phyloP scores from a whole-genome alignment of 1,140 invertebrate genomes.

The Ephestia elutella region DNA sequence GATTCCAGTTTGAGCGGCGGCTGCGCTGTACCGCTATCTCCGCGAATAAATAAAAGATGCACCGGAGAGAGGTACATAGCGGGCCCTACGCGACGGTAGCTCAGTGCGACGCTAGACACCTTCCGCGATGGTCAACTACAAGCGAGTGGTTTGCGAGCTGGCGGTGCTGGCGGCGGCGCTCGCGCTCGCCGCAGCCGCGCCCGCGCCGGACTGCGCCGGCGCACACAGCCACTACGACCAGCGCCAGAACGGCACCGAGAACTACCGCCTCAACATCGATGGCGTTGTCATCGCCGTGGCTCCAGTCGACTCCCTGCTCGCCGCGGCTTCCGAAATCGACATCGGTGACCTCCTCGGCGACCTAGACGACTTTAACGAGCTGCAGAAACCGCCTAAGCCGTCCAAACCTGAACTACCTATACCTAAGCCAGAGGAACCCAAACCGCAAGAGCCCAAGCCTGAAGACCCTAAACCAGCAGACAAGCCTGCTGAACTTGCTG shows the following conservation, averaged over 20 bases:
- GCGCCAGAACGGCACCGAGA: constrained; percentile 81
- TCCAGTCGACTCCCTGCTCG: constrained; percentile 74
- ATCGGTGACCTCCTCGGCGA: constrained; percentile 53
- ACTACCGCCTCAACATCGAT: constrained; percentile 79
- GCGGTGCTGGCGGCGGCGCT: constrained; percentile 34
- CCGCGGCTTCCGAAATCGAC: constrained; percentile 44
- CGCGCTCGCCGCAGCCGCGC: constrained; percentile 30
- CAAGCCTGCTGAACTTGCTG: constrained; percentile 33
- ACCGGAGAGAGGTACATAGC: constrained; percentile 58
- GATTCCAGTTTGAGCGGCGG: constrained; percentile 58
- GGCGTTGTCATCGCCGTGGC: constrained; percentile 79
- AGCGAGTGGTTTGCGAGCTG: constrained; percentile 56
- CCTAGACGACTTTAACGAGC: constrained; percentile 39
- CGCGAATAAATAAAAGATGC: constrained; percentile 72
- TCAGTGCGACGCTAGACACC: constrained; percentile 49
- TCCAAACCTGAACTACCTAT: constrained; percentile 11
- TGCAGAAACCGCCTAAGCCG: constrained; percentile 39
- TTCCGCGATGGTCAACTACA: constrained; percentile 68
- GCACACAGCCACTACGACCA: constrained; percentile 76
- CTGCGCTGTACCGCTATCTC: constrained; percentile 66
- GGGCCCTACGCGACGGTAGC: constrained; percentile 33
- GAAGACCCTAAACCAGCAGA: constrained; percentile 24
- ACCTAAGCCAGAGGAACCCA: constrained; percentile 26
- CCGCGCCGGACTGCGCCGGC: constrained; percentile 43
- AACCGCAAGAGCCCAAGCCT: constrained; percentile 29